phyloP scores from a whole-genome alignment of 2,113 vertebrate species.

The Sciurus niger region DNA sequence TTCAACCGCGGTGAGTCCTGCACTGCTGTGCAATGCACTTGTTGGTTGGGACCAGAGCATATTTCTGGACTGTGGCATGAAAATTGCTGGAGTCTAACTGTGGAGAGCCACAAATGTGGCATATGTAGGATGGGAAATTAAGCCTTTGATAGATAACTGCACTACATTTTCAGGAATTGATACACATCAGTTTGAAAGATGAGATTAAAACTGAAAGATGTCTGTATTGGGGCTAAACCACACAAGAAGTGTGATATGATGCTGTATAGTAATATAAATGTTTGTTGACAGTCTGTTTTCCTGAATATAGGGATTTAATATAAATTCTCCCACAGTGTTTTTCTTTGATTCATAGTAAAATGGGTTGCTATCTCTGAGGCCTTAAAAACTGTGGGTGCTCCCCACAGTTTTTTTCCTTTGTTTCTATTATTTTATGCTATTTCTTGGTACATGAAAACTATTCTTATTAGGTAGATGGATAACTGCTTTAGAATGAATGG shows the following conservation, averaged over 20 bases:
- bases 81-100: constrained; percentile 5
- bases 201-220: constrained; percentile 82
- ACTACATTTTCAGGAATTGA: constrained; percentile 70
- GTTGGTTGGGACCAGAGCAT: background rate
- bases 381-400: background rate
- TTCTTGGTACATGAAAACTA: background rate
- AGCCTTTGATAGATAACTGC: constrained; percentile 27
- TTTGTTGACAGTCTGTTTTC: constrained; percentile 53
- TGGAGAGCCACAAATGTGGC: constrained; percentile 1
- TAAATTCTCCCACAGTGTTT: background rate
- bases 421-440: constrained; percentile 1
- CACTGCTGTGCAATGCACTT: background rate
- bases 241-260: constrained; percentile 42
- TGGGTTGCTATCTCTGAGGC: background rate
- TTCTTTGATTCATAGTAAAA: constrained; percentile 55
- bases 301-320: constrained; percentile 41
- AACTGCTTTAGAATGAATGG: background rate
- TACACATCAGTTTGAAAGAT: constrained; percentile 67
- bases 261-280: background rate
- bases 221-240: constrained; percentile 68
- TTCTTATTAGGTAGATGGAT: background rate
- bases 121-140: background rate
- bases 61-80: background rate
- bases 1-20: constrained; percentile 72
- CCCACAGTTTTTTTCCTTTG: background rate